Base-by-base conservation (phyloP, 2,888 invertebrate genomes). In the Cantharis rufa region DNA sequence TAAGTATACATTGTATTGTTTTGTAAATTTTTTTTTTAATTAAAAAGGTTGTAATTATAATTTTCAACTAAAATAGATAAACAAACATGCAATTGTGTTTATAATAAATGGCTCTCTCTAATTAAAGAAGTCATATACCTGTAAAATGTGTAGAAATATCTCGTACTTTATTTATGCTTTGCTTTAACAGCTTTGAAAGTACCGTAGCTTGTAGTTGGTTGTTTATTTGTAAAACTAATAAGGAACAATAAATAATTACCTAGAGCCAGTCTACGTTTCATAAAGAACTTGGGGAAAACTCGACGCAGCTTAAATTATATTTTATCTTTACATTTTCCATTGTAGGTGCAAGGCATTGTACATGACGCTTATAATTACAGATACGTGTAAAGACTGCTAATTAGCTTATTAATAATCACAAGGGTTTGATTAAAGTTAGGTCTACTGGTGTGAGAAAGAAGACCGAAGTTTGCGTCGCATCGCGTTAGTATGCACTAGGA, bases 401-500 rank as follows among this genome's bases (percentile, higher is more conserved):
- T 74, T 74, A 74, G 74, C 69, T 74, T 74, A 74, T 74, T 74
- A 74, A 74, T 74, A 69, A 74, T 69, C 73, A 48, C 28, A 24
- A 66, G 64, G 73, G 69, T 69, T 69, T 74, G 73, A 74, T 74
- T 74, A 80, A 80, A 76, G 72, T 77, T 64, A 63, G 76, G 71
- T 66, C 74, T 72, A 71, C 74, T 75, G 66, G 75, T 70, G 69
- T 71, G 71, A 78, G 71, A 72, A 72, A 71, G 72, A 72, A 69
- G 73, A 71, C 63, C 69, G 73, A 74, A 75, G 80, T 80, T 79
- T 71, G 77, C 79, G 71, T 79, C 78, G 74, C 70, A 77, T 71
- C 77, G 73, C 73, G 76, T 81, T 75, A 74, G 81, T 81, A 81
- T 82, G 81, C 82, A 75, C 72, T 75, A 74, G 75, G 78, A 79